Base-by-base conservation (phyloP, 2,797 vertebrate genomes). In the Pseudomugil gertrudae region DNA sequence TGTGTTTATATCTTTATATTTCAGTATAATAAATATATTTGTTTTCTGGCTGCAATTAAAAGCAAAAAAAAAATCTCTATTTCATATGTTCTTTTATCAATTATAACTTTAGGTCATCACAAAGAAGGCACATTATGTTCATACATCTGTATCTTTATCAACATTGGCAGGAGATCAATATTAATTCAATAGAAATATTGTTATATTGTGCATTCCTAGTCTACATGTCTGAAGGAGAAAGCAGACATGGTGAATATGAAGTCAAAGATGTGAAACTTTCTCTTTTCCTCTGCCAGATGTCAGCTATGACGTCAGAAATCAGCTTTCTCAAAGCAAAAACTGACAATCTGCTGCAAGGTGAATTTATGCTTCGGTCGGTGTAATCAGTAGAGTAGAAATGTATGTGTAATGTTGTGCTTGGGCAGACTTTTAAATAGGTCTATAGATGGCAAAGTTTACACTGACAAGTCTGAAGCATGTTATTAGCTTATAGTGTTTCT, bases 271-370 rank as follows among this genome's bases (percentile, higher is more conserved):
- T 81, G 3, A 81, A 80, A 59, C 21, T 38, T 14, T 74, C 9
- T 84, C 50, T 59, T 82, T 47, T 74, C 60, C 50, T 84, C 53
- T 89, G 56, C 33, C 80, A 95, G 94, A 93, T 91, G 71, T 87
- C 87, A 57, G 52, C 78, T 54, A 66, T 83, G 83, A 60, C 67
- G 24, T 63, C 70, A 69, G 86, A 84, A 78, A 90, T 83, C 77
- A 75, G 52, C 69, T 57, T 48, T 60, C 66, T 87, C 72, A 87
- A 74, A 76, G 76, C 79, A 69, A 86, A 83, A 76, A 84, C 86
- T 52, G 77, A 80, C 52, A 89, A 55, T 80, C 80, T 79, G 30
- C 81, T 83, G 72, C 83, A 83, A 94, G 93, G 92, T 93, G 90
- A 89, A 65, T 57, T 57, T 67, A 23, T 80, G 63, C 47, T 71